A percentile compares a stretch with the other conserved stretches of the same genome.
Evolutionary conservation across 2,113 vertebrate genomes (phyloP).

Genomic region (Marmota flaviventris): DNA sequence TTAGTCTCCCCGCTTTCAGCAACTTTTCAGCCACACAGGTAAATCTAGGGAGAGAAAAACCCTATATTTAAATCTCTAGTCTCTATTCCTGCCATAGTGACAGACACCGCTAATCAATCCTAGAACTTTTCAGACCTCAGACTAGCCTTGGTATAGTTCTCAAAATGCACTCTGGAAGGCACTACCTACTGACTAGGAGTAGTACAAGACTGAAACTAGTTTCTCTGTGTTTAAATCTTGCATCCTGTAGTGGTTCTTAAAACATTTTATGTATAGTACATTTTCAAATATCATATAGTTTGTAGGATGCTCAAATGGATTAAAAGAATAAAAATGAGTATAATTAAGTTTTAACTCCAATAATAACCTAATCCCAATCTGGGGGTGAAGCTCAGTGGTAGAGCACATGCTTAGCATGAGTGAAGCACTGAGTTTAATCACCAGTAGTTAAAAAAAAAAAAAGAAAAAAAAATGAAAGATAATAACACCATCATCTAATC

Average conservation of each 20-base stretch:
- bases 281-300: conserved; percentile 47
- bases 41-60: conserved; percentile 26
- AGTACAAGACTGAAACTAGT: background rate
- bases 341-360: conserved; percentile 26
- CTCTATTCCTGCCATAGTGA: background rate
- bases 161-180: background rate
- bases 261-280: background rate
- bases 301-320: background rate
- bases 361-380: background rate
- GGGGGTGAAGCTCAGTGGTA: background rate
- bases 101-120: conserved; percentile 57
- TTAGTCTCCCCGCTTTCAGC: conserved; percentile 27
- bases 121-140: conserved; percentile 21
- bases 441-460: background rate
- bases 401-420: background rate
- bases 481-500: background rate
- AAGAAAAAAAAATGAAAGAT: background rate
- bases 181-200: background rate
- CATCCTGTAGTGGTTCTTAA: background rate
- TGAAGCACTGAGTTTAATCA: background rate
- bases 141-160: background rate
- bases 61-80: background rate
- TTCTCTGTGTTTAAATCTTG: conserved; percentile 31
- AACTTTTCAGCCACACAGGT: conserved; percentile 52
- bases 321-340: conserved; percentile 26